These are phyloP conservation scores for Oxycera nigricornis DNA, from an alignment of 2,888 invertebrate species.

Conservation along the genomic window DNA sequence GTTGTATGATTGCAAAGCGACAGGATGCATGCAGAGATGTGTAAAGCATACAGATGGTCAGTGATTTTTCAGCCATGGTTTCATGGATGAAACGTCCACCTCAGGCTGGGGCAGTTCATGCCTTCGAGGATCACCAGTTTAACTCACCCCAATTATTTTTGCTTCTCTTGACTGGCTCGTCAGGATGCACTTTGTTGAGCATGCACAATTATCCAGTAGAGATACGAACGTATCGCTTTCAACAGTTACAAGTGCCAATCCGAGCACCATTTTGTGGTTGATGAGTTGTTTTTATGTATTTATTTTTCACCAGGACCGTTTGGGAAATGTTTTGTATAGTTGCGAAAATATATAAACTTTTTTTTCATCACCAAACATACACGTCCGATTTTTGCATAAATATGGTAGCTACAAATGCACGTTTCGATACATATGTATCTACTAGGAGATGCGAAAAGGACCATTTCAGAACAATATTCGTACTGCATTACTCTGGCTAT, in stretches of 20 bases:
- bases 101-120: not conserved
- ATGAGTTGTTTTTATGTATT: constrained; percentile 27
- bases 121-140: not conserved
- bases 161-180: not conserved
- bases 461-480: too few species aligned
- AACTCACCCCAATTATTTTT: not conserved
- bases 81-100: too few species aligned
- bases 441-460: too few species aligned
- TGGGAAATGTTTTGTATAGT: not conserved
- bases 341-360: not conserved
- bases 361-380: not conserved
- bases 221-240: constrained; percentile 14
- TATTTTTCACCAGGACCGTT: constrained; percentile 5
- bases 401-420: too few species aligned
- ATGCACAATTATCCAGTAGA: constrained; percentile 38
- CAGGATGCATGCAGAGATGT: too few species aligned
- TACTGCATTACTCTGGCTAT: too few species aligned
- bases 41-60: too few species aligned
- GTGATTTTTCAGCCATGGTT: too few species aligned
- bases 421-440: too few species aligned
- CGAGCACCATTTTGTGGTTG: constrained; percentile 36
- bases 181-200: constrained; percentile 12
- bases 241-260: constrained; percentile 37
- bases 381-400: not conserved
- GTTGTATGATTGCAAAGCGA: too few species aligned